Conservation (phyloP, 2,888 invertebrate genomes). For the Sarcophaga rosellei region DNA sequence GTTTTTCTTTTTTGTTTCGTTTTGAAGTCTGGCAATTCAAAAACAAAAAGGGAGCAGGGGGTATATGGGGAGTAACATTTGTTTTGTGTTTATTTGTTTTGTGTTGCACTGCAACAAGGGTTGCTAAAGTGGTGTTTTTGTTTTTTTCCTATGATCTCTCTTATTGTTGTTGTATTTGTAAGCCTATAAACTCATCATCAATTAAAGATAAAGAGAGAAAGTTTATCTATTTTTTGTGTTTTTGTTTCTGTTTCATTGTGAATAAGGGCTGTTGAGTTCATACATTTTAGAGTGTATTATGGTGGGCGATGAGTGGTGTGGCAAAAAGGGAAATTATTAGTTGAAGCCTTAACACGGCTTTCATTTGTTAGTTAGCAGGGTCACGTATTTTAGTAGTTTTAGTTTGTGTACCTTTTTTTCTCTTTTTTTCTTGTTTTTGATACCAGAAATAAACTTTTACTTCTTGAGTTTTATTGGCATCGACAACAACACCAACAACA, state of each 20-base stretch:
- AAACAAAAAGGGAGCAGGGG: too few relatives aligned
- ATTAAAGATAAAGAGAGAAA: neutral
- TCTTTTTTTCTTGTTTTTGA: neutral
- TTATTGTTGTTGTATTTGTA: neutral
- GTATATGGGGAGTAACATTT: too few relatives aligned
- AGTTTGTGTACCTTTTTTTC: too few relatives aligned
- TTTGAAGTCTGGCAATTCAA: too few relatives aligned
- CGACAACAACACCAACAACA: too few relatives aligned
- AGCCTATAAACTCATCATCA: constrained; percentile 35
- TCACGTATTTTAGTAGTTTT: constrained; percentile 59
- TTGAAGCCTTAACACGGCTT: constrained; percentile 8
- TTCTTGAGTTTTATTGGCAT: neutral
- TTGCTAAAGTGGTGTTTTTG: too few relatives aligned
- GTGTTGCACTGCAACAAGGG: too few relatives aligned
- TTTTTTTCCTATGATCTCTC: too few relatives aligned
- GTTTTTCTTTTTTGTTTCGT: too few relatives aligned
- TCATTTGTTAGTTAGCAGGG: constrained; percentile 53
- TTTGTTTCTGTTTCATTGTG: too few relatives aligned
- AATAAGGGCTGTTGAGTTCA: neutral
- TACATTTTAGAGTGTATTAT: neutral
- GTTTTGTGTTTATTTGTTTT: too few relatives aligned
- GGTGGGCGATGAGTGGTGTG: constrained; percentile 6
- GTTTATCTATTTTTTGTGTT: too few relatives aligned
- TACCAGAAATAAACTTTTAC: constrained; percentile 53
- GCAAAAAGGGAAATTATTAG: neutral